Base-by-base conservation (phyloP, 2,113 vertebrate species). In the Meles meles region DNA sequence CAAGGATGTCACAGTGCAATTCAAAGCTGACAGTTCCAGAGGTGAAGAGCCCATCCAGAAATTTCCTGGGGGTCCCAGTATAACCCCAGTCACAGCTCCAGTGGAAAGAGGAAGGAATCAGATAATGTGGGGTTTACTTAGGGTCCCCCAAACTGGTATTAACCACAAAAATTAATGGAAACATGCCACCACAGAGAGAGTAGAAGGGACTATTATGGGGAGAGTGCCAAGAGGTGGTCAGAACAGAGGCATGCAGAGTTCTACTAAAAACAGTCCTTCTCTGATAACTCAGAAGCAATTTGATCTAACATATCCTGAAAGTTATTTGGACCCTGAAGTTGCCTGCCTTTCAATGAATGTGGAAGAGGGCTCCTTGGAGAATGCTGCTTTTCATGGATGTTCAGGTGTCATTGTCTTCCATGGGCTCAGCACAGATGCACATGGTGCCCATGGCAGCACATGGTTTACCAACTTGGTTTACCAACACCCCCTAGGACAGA, bases 161-260 rank as follows among this genome's bases (percentile, higher is more conserved):
- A 57, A 81, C 61, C 82, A 97, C 65, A 96, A 71, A 90, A 96
- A 55, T 57, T 37, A 90, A 23, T 17, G 74, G 59, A 67, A 67
- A 67, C 37, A 5, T 67, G 31, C 42, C 52, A 11, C 29, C n/a
- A n/a, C n/a, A n/a, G n/a, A n/a, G 39, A 57, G 37, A 3, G 11
- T 18, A 13, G 74, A 71, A 20, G 42, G 72, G 37, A 47, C 21
- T 42, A 15, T 71, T 57, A 44, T 17, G 9, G 82, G 42, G 39
- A 90, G 55, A n/a, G 0, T 0, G 42, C 88, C 47, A 59, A n/a
- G 31, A 57, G 69, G 13, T 23, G 20, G 82, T 44, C 61, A 72
- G n/a, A 90, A 34, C 31, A 84, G 49, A 37, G 69, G 6, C 80
- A 6, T 59, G 18, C 25, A 69, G 57, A 84, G 61, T 59, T 89